Evolutionary conservation across 2,113 vertebrate genomes (phyloP), one percentile per base, ranked within the genome.

Genomic region (Parotia lawesii): DNA sequence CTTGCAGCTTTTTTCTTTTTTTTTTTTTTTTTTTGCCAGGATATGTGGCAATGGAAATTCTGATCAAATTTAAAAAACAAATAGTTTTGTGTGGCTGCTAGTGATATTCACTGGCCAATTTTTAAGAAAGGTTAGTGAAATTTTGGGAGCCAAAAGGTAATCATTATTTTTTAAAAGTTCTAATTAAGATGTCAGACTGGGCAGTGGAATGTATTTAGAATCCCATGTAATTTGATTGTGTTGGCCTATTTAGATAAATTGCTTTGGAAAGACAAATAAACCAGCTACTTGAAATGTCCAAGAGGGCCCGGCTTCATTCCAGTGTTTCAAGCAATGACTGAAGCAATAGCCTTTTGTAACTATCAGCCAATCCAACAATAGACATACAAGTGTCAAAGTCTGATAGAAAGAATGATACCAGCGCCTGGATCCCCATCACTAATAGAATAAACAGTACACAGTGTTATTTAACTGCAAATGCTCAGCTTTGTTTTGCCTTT

Each of bases 201-300:
- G 87, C 94, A 97, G 91, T 95, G 95, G 95, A 97, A 97, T 95
- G 92, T 97, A 97, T 96, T 97, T 97, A 96, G 96, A 98, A 96
- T 93, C 93, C 90, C 91, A 92, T 96, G 97, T 97, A 97, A 98
- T 97, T 97, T 97, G 96, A 98, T 98, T 98, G 93, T 97, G 96
- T 98, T 98, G 97, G 97, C 96, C 95, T 97, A 90, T 97, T 97
- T 95, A 97, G 95, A 96, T 97, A 98, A 97, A 97, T 96, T 95
- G 96, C 94, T 94, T 97, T 97, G 97, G 96, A 98, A 98, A 98
- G 97, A 97, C 92, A 97, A 98, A 97, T 96, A 97, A 98, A 96
- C 93, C 92, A 95, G 86, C 96, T 95, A 97, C 97, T 97, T 97
- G 96, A 98, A 98, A 97, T 90, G 96, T 95, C 90, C 96, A 97